Evolutionary conservation across 2,888 invertebrate species (phyloP), one percentile per base, ranked within the genome.

Genomic region (Pocota personata): DNA sequence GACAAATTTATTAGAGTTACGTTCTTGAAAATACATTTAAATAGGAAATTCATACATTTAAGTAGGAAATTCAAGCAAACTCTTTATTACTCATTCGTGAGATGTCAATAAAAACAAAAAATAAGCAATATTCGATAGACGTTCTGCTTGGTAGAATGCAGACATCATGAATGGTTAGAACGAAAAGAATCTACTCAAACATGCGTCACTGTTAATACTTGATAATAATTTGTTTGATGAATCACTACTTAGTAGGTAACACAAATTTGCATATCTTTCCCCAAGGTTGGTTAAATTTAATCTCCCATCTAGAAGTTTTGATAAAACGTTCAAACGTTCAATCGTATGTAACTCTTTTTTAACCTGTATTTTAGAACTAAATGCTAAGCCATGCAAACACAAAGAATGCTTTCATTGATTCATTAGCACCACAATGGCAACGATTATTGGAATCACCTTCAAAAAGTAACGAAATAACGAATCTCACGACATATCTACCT

Each of bases 381-480:
- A 58, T 46, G 21, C 64, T 43, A 35, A 48, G 6, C 30, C 46
- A 48, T 57, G 50, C 30, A 58, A 35, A 37, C 30, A 78, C 72
- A 69, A 69, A 37, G 84, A 84, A 80, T 71, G 75, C 79, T 66
- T 76, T 75, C 80, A 84, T 84, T 84, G 84, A 84, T 84, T 84
- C 75, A 84, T 80, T 80, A 80, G 84, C 84, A 80, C 84, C 64
- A 80, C 80, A 80, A 84, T 84, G 75, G 69, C 73, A 57, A 55
- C 52, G 69, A 69, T 80, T 84, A 80, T 80, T 84, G 75, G 64
- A 84, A 80, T 84, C 80, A 84, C 84, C 84, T 80, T 80, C 73
- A 60, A 75, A 64, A 84, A 84, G 71, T 43, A 79, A 84, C 67
- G 48, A 83, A 72, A 46, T 71, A 78, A 77, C 64, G 60, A 78